Base-by-base conservation (phyloP, 2,113 vertebrate species). In the Lophochroa leadbeateri region DNA sequence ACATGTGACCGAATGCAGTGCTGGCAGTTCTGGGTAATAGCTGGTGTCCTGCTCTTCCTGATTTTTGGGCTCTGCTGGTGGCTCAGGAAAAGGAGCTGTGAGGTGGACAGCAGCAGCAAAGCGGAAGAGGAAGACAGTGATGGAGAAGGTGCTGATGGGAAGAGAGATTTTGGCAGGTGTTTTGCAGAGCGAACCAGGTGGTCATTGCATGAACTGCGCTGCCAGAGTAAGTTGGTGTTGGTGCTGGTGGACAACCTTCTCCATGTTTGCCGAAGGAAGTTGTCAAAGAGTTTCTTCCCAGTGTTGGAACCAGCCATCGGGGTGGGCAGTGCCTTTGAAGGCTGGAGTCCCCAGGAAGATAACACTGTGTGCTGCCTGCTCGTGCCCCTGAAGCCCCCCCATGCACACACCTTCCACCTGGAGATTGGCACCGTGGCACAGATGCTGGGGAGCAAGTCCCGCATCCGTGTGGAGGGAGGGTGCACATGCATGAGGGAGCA, bases 301-400 rank as follows among this genome's bases (percentile, higher is more conserved):
- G 55, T 70, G 55, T 55, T 83, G 55, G 47, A 83, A 19, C 39
- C 71, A 55, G 80, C 4, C 55, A 84, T 90, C 41, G 80, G 64
- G 7, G 88, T 90, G 55, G 88, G 80, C 64, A 55, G 88, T 55
- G 79, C 79, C n/a, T 90, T 11, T 21, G 88, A 90, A 27, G 71
- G 80, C 6, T 83, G 80, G 88, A 83, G 64, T 70, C 64, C 47
- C 20, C 41, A 55, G 25, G 47, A 70, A 41, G 35, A 70, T 16
- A 55, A 83, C 27, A 17, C 77, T 43, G 65, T 90, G 14, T 90
- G 49, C 41, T 31, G 47, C 21, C 16, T 77, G 55, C 47, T 84
- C 8, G 29, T 90, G 41, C 64, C 80, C 41, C 49, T 90, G 71
- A 83, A 61, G 46, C 64, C 80, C 0, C 80, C 88, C 11, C 21